Evolutionary conservation across 1,140 invertebrate species (phyloP).

Genomic region (Patella vulgata): DNA sequence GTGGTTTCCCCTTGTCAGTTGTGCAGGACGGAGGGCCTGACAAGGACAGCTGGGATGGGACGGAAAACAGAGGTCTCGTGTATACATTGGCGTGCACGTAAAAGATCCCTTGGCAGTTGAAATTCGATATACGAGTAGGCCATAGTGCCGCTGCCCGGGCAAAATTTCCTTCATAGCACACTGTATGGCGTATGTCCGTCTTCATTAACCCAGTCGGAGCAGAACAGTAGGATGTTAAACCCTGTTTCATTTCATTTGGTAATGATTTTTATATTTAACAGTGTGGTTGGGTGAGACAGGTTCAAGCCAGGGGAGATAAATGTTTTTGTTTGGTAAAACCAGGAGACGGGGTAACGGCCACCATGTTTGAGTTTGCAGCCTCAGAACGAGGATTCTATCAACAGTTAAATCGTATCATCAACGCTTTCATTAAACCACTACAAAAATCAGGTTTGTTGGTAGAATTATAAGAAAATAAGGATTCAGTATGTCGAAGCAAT

Average conservation of each 20-base stretch:
- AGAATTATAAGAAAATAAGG: too few relatives aligned
- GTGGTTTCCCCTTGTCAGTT: too few relatives aligned
- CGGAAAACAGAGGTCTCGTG: too few relatives aligned
- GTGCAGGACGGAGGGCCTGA: too few relatives aligned
- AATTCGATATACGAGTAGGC: too few relatives aligned
- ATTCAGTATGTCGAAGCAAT: too few relatives aligned
- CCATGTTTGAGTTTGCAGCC: slow-evolving; percentile 50
- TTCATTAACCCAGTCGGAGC: not conserved
- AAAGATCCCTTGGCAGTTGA: too few relatives aligned
- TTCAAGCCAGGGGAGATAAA: slow-evolving; percentile 56
- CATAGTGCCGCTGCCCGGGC: too few relatives aligned
- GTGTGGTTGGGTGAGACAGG: slow-evolving; percentile 51
- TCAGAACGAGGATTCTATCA: slow-evolving; percentile 51
- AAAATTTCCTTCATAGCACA: too few relatives aligned
- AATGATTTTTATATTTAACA: slow-evolving; percentile 17
- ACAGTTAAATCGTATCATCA: slow-evolving; percentile 46
- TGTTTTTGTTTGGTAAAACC: slow-evolving; percentile 51
- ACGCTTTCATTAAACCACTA: slow-evolving; percentile 46
- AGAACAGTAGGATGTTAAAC: too few relatives aligned
- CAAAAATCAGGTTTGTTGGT: slow-evolving; percentile 49
- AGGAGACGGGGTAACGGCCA: slow-evolving; percentile 24
- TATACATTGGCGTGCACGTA: too few relatives aligned
- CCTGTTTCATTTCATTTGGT: not conserved
- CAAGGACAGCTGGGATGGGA: too few relatives aligned
- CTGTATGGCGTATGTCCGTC: not conserved